These are phyloP conservation scores for Xanthia icteritia DNA, from an alignment of 2,888 invertebrate species.

Conservation along the genomic window DNA sequence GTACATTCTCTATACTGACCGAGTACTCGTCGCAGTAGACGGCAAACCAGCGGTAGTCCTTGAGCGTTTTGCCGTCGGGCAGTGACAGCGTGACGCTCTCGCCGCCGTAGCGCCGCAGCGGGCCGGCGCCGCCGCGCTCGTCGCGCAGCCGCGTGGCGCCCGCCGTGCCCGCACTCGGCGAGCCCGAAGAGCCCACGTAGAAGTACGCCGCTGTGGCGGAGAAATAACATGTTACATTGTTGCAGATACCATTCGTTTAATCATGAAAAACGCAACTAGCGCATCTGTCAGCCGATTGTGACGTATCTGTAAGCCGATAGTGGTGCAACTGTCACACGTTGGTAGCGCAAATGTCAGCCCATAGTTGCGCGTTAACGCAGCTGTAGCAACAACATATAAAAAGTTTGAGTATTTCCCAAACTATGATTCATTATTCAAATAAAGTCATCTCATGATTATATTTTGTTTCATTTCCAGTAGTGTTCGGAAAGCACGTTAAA, in stretches of 20 bases:
- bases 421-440: not conserved
- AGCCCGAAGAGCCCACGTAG: constrained; percentile 94
- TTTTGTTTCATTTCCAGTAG: not conserved
- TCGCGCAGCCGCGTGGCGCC: constrained; percentile 93
- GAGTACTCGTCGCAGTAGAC: constrained; percentile 98
- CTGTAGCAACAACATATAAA: not conserved
- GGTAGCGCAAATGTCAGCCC: not conserved
- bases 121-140: constrained; percentile 94
- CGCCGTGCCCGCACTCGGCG: constrained; percentile 91
- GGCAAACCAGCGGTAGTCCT: constrained; percentile 96
- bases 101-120: constrained; percentile 95
- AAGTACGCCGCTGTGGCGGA: constrained; percentile 95
- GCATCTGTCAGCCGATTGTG: not conserved
- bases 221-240: not conserved
- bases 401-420: not conserved
- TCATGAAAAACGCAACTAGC: not conserved
- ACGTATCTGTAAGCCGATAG: not conserved
- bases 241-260: not conserved
- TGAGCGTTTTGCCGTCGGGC: constrained; percentile 96
- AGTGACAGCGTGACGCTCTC: constrained; percentile 95
- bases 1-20: constrained; percentile 89
- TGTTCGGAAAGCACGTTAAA: not conserved
- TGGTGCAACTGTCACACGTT: not conserved
- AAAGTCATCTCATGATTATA: not conserved
- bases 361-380: not conserved